Base-by-base conservation (phyloP, 37 sponge, comb jelly and placozoan species). In the Beroe forskalii region DNA sequence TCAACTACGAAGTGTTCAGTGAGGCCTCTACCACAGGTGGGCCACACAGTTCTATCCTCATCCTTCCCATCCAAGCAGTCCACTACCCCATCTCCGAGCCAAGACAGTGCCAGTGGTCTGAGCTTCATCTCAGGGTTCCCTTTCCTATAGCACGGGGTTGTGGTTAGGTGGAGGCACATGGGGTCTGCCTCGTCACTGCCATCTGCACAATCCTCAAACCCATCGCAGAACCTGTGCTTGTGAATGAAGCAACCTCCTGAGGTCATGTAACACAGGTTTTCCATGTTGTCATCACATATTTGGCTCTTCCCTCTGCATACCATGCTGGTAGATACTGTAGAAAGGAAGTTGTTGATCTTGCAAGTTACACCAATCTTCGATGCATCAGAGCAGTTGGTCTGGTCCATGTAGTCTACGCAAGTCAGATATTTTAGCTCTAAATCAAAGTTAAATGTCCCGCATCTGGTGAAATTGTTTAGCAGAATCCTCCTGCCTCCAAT, bases 181-280 rank as follows among this genome's bases (percentile, higher is more conserved):
- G 1, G 24, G 12, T 32, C 86, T 48, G 55, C 12, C 42, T 80
- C 86, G 31, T 80, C 86, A 20, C 86, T 37, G 14, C 40, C 86
- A 38, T 44, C 28, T 6, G 12, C 31, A 44, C 86, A 80, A 48
- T 80, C 86, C 55, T 41, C 28, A 1, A 9, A 42, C 3, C 86
- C 86, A 44, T 80, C 86, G 42, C 86, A 80, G 31, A 80, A 30
- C 44, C n/a, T 20, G 20, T 80, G 86, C 35, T 80, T 80, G 86
- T 80, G 86, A 23, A 44, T 4, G 55, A 33, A 44, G 27, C 86
- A 80, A 9, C 17, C 86, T 30, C n/a, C 40, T 25, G 55, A 48
- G 12, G 55, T 48, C 55, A 17, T 6, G 12, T 48, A 48, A 12
- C 55, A 48, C 6, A 48, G 6, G 55, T 48, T 48, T 48, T 48